Evolutionary conservation across 2,888 invertebrate genomes (phyloP), one percentile per base, ranked within the genome.

Genomic region (Dicyrtomina minuta): DNA sequence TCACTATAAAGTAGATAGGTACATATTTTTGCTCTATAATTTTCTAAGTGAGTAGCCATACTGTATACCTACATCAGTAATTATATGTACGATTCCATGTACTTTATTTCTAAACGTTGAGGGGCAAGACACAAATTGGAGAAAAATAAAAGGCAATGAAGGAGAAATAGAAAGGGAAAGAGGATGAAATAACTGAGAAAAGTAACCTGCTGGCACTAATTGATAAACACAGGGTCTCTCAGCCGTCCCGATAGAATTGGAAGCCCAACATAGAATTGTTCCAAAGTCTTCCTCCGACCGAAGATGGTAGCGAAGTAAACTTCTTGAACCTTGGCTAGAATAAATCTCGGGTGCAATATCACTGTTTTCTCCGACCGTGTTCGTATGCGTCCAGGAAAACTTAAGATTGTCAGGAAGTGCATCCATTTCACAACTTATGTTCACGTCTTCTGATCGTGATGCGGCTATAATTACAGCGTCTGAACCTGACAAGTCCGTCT

Each of bases 281-380:
- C 79, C 79, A 68, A 79, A 79, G 71, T 79, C 79, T 59, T 78
- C 74, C 59, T 79, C 79, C 13, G 78, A 75, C 61, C 75, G 70
- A 58, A 78, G 75, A 71, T 76, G 74, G 72, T 79, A 79, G 60
- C 70, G 70, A 61, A 79, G 74, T n/a, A 77, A 74, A 76, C 79
- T 79, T 72, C 70, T 74, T 68, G 78, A 77, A 69, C 77, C 79
- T 66, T 72, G 70, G 61, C 67, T 74, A 44, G 76, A 68, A 71
- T 77, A 78, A 71, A 75, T 75, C 73, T 78, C 78, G 44, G 75
- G 66, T 58, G 69, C 72, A 51, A 78, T 67, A 66, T 75, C 78
- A 24, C 68, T 72, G 60, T 72, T 75, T 64, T 78, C 76, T 61
- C 78, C 76, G 49, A 78, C 78, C 24, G 76, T 75, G 71, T 77